Percentiles rank a stretch among this genome's conserved stretches.
These are phyloP conservation scores for Dynastes maya DNA, from an alignment of 2,888 invertebrate species.

Conservation along the genomic window DNA sequence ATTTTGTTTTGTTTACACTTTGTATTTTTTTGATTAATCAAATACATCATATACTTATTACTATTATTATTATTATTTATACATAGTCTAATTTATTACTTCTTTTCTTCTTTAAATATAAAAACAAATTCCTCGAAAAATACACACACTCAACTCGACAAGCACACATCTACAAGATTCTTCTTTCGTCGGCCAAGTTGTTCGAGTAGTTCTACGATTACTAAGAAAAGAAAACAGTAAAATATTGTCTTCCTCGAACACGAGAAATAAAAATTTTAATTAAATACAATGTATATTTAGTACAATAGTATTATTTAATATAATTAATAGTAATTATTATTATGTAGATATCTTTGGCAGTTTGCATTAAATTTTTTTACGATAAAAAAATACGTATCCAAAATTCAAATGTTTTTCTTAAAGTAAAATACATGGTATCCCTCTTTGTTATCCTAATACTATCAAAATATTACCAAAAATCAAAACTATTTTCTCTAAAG, in stretches of 20 bases:
- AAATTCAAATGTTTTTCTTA: no score
- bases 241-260: not conserved
- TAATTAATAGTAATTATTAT: slow-evolving; percentile 1
- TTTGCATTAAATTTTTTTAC: slow-evolving; percentile 20
- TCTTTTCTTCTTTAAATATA: not conserved
- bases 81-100: not conserved
- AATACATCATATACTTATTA: not conserved
- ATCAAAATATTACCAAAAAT: no score
- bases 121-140: not conserved
- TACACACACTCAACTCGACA: not conserved
- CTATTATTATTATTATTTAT: not conserved
- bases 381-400: not conserved
- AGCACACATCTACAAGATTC: not conserved
- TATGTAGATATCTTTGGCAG: slow-evolving; percentile 36
- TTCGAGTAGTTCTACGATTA: not conserved
- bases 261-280: not conserved
- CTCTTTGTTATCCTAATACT: no score
- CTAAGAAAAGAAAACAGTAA: not conserved
- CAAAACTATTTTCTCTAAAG: no score
- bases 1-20: not conserved
- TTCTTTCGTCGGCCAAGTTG: not conserved
- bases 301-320: no score
- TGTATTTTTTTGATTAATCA: not conserved
- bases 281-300: not conserved
- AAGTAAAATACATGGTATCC: no score